Evolutionary conservation across 37 sponge, comb jelly and placozoan species (phyloP), one percentile per base, ranked within the genome.

Genomic region (Geodia barretti): DNA sequence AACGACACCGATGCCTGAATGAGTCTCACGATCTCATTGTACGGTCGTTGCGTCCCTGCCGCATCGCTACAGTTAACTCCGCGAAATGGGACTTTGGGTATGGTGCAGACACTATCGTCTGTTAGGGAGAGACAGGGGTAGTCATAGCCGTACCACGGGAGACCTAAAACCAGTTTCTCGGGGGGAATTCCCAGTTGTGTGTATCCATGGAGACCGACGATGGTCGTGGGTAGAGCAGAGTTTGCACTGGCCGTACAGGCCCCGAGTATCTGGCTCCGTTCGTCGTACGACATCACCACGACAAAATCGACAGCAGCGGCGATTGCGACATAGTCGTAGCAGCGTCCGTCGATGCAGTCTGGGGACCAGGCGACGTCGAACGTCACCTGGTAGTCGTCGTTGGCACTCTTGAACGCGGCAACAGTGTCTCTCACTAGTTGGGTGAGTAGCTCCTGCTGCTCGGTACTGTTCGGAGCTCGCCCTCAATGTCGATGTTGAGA

Each of bases 111-210:
- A 60, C 54, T 65, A 34, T 70, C 83, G 9, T 37, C 42, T 5
- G 73, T 39, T 39, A 93, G 26, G 1, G 19, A 40, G 28, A 72
- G 9, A 39, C 96, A 96, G 3, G 86, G 77, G 71, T 96, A 96
- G 73, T 93, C 85, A 40, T 96, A 96, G 0, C 96, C 96, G 65
- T 93, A 96, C 96, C 96, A 96, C 0, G 96, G 96, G 21, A 82
- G 84, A 3, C 93, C 93, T 41, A 96, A 62, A 0, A 96, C 91
- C 54, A 96, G 88, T 28, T 84, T 72, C 41, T 65, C 25, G 39
- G 83, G 36, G 4, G 68, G 62, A 34, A 96, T 80, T 1, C 96
- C 96, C 21, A 74, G 20, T 3, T 74, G 39, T 0, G 79, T 60
- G 68, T 84, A 96, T 34, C 43, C 36, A 4, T 63, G 26, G 0